Conservation (phyloP, 2,888 invertebrate genomes). For the Penaeus monodon region DNA sequence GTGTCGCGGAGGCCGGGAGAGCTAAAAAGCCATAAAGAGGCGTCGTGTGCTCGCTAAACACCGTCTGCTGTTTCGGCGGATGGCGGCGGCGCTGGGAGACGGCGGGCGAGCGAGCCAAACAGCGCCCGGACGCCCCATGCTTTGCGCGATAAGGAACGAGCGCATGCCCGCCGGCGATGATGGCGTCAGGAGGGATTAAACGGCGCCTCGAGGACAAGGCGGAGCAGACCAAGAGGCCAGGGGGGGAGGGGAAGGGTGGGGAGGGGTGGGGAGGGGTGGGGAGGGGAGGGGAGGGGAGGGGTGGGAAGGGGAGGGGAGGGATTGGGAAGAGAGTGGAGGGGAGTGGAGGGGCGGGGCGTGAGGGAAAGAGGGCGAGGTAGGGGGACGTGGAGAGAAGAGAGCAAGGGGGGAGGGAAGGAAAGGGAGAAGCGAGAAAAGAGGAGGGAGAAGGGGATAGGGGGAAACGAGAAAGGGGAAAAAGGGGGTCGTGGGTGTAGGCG, state of each 20-base stretch:
- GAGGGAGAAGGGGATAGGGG: not conserved
- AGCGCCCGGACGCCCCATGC: not conserved
- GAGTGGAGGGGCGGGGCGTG: not conserved
- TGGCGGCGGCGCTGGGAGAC: not conserved
- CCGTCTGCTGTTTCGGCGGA: conserved; percentile 10
- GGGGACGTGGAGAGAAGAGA: not conserved
- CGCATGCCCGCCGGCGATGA: no score
- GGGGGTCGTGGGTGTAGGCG: not conserved
- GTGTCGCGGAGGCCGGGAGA: conserved; percentile 29
- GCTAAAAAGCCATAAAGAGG: conserved; percentile 37
- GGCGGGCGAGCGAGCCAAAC: no score
- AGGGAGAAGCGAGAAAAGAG: no score
- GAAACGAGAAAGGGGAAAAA: not conserved
- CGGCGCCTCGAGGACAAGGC: no score
- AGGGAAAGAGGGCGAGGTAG: not conserved
- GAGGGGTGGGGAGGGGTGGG: not conserved
- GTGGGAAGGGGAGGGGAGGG: not conserved
- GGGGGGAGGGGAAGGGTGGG: not conserved
- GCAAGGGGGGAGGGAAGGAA: not conserved
- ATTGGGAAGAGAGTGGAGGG: not conserved
- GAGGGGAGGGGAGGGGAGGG: not conserved
- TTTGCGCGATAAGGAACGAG: no score
- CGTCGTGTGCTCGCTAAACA: conserved; percentile 11
- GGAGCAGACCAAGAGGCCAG: no score
- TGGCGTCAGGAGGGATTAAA: no score